A percentile compares a stretch with the other conserved stretches of the same genome.
Conservation (phyloP, 2,888 invertebrate genomes). For the Rhorus exstirpatorius region DNA sequence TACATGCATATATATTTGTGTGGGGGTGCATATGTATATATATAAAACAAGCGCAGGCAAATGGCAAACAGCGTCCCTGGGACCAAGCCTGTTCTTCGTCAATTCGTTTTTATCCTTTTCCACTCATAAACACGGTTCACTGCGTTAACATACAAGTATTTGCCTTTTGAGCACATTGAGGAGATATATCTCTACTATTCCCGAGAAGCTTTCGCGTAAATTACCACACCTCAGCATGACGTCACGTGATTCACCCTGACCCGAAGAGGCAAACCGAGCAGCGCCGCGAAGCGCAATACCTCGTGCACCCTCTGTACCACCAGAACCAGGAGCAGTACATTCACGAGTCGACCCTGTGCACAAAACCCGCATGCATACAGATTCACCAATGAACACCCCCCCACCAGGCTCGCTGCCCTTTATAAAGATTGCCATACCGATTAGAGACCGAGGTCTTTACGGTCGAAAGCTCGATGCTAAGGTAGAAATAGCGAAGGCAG, state of each 20-base stretch:
- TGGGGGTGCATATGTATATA: not conserved
- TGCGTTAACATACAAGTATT: slow-evolving; percentile 18
- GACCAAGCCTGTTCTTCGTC: slow-evolving; percentile 23
- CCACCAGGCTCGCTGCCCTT: slow-evolving; percentile 27
- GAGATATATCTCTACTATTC: slow-evolving; percentile 43
- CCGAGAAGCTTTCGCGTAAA: slow-evolving; percentile 74
- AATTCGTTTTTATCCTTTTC: slow-evolving; percentile 34
- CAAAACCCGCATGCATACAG: not conserved
- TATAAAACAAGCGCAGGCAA: slow-evolving; percentile 7
- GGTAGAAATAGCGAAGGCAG: slow-evolving; percentile 13
- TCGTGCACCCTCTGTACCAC: slow-evolving; percentile 46
- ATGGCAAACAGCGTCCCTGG: slow-evolving; percentile 39
- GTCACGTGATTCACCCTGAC: slow-evolving; percentile 83
- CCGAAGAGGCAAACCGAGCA: slow-evolving; percentile 70
- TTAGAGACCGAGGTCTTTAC: slow-evolving; percentile 41
- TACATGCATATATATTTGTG: not conserved
- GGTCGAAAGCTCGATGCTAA: slow-evolving; percentile 40
- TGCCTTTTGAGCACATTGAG: slow-evolving; percentile 14
- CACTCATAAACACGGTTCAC: slow-evolving; percentile 8
- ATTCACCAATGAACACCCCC: slow-evolving; percentile 48
- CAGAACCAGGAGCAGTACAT: slow-evolving; percentile 32
- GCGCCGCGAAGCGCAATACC: slow-evolving; percentile 50
- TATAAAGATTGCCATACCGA: slow-evolving; percentile 54
- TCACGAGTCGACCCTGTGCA: slow-evolving; percentile 55
- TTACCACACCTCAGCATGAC: slow-evolving; percentile 82